These are phyloP conservation scores for Acanthopleura granulata DNA, from an alignment of 2,888 invertebrate species.

Conservation along the genomic window DNA sequence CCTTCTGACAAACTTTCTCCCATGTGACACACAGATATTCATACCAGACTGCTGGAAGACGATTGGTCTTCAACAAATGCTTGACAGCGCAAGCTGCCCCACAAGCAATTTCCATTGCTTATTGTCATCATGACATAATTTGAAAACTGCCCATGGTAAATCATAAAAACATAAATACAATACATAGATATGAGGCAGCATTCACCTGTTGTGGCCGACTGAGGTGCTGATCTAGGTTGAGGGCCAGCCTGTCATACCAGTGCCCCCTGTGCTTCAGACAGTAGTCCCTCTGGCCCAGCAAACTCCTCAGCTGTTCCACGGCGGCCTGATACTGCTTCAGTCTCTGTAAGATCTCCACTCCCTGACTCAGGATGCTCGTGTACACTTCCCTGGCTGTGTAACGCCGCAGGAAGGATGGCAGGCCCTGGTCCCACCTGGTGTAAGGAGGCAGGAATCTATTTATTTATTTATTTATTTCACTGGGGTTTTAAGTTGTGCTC, in stretches of 20 bases:
- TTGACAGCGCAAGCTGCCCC: no score
- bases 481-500: no score
- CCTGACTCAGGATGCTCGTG: slow-evolving; percentile 67
- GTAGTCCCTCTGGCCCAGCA: slow-evolving; percentile 73
- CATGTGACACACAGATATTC: no score
- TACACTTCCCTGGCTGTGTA: slow-evolving; percentile 75
- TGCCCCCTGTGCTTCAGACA: slow-evolving; percentile 69
- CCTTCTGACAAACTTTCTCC: no score
- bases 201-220: slow-evolving; percentile 67
- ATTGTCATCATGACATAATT: no score
- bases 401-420: slow-evolving; percentile 74
- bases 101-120: no score
- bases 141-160: no score
- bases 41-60: no score
- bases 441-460: neutral
- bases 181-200: no score
- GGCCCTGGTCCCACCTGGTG: slow-evolving; percentile 52
- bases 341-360: slow-evolving; percentile 72
- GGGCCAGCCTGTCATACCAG: slow-evolving; percentile 76
- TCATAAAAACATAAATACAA: no score
- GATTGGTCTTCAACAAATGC: no score
- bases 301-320: slow-evolving; percentile 71
- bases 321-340: slow-evolving; percentile 71
- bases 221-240: slow-evolving; percentile 75
- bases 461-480: no score